Base-by-base conservation (phyloP, 2,797 vertebrate genomes). In the Coccyzus lansbergi region DNA sequence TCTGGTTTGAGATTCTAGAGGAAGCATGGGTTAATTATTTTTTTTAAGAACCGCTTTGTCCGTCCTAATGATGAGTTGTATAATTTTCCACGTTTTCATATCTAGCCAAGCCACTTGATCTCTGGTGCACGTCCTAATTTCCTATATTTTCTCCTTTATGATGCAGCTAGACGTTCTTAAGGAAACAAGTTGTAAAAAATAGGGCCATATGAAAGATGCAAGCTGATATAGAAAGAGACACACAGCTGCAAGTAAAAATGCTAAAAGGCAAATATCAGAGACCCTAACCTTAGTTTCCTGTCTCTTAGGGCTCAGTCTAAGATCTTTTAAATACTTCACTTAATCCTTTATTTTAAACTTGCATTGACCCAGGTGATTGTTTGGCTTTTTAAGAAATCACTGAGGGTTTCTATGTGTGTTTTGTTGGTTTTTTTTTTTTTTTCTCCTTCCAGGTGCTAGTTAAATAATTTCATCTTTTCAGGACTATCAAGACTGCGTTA, bases 311-410 rank as follows among this genome's bases (percentile, higher is more conserved):
- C 62, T 95, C 55, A 75, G 29, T 46, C 29, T 68, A 52, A 94
- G 34, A 36, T 44, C 24, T 44, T 80, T 80, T 56, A 71, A 91
- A 79, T 12, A 58, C 31, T 90, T 67, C 12, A 34, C 7, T 92
- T 88, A 88, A 90, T 92, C 34, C 51, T 86, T 86, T 90, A 64
- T 72, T 83, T 79, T 84, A 84, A 86, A 84, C 26, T 84, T 48
- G 2, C 24, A 36, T 70, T 86, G 48, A 76, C 28, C 10, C 29
- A 44, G n/a, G 16, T 17, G 6, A 15, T 71, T 59, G 40, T 77
- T 86, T 65, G 72, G 31, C 25, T 92, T 92, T 88, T 68, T 42
- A 75, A 67, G 15, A 65, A 86, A 55, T 51, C 5, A 1, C 0
- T 67, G 22, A 48, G 44, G 17, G 16, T 5, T 22, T 56, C 52